Evolutionary conservation across 2,888 invertebrate genomes (phyloP).

Genomic region (Zaprionus bogoriensis): DNA sequence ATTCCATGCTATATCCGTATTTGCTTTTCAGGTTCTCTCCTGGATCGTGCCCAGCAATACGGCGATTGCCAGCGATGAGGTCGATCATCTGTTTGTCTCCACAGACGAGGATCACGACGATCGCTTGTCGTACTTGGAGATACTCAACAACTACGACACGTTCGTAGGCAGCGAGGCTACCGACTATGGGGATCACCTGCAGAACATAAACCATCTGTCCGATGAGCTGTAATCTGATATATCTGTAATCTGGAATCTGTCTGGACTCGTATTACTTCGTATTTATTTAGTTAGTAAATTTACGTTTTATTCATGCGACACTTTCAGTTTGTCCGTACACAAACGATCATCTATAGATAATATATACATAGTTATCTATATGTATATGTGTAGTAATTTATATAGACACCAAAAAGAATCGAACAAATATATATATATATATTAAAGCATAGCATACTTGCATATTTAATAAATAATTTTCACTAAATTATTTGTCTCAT

Average conservation of each 20-base stretch:
- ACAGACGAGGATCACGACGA: constrained; percentile 94
- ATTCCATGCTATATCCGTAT: too few relatives aligned
- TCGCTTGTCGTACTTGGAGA: constrained; percentile 90
- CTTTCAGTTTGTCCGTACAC: constrained; percentile 2
- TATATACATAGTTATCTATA: constrained; percentile 22
- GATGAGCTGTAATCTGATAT: constrained; percentile 92
- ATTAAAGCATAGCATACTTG: constrained; percentile 33
- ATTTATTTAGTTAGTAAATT: constrained; percentile 60
- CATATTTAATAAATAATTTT: constrained; percentile 45
- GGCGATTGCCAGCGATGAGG: constrained; percentile 95
- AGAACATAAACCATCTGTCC: constrained; percentile 90
- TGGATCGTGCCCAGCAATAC: constrained; percentile 97
- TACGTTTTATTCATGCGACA: constrained; percentile 51
- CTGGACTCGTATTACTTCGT: constrained; percentile 53
- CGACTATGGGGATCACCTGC: constrained; percentile 92
- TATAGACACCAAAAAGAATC: constrained; percentile 67
- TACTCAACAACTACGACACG: constrained; percentile 91
- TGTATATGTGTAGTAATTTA: constrained; percentile 50
- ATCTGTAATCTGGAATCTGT: constrained; percentile 28
- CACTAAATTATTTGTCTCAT: constrained; percentile 55
- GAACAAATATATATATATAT: too few relatives aligned
- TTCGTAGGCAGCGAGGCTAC: constrained; percentile 97
- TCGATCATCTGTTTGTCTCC: constrained; percentile 92
- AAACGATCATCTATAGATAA: constrained; percentile 6
- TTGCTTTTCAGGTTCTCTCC: constrained; percentile 87